phyloP scores from a whole-genome alignment of 2,888 invertebrate species.

The Horisme vitalbata region DNA sequence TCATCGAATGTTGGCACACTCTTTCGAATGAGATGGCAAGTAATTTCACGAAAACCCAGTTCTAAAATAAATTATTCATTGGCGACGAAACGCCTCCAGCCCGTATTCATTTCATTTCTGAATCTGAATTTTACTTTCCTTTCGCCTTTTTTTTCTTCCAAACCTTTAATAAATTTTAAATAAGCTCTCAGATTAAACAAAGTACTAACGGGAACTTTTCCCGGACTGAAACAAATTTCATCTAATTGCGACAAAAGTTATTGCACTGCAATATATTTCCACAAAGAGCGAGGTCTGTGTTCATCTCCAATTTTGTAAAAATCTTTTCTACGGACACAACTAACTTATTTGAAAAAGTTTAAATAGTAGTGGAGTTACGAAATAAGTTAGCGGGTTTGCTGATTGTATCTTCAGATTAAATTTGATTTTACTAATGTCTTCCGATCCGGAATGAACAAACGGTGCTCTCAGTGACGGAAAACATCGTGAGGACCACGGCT shows the following conservation, averaged over 20 bases:
- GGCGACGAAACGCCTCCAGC: constrained; percentile 79
- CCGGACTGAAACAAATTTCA: constrained; percentile 18
- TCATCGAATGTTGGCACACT: constrained; percentile 59
- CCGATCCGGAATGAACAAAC: no score
- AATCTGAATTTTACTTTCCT: constrained; percentile 78
- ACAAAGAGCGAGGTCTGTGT: constrained; percentile 35
- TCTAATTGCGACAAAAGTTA: constrained; percentile 11
- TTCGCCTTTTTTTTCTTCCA: constrained; percentile 66
- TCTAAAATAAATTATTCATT: constrained; percentile 82
- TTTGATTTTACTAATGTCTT: no score
- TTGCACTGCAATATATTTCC: constrained; percentile 23
- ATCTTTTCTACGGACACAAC: constrained; percentile 6
- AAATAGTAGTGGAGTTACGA: constrained; percentile 6
- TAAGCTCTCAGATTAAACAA: constrained; percentile 72
- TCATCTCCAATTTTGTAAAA: constrained; percentile 14
- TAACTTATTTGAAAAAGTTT: constrained; percentile 1
- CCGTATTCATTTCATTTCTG: constrained; percentile 82
- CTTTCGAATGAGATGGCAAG: constrained; percentile 75
- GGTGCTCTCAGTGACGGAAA: no score
- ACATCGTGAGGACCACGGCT: no score
- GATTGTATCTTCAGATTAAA: neutral
- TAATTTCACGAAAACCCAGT: constrained; percentile 79
- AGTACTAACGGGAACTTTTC: constrained; percentile 42
- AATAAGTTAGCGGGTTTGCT: constrained; percentile 1
- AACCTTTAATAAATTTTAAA: constrained; percentile 79